Percentiles rank a stretch among this genome's conserved stretches.
phyloP scores from a whole-genome alignment of 2,797 vertebrate species.

The Muscicapa striata region DNA sequence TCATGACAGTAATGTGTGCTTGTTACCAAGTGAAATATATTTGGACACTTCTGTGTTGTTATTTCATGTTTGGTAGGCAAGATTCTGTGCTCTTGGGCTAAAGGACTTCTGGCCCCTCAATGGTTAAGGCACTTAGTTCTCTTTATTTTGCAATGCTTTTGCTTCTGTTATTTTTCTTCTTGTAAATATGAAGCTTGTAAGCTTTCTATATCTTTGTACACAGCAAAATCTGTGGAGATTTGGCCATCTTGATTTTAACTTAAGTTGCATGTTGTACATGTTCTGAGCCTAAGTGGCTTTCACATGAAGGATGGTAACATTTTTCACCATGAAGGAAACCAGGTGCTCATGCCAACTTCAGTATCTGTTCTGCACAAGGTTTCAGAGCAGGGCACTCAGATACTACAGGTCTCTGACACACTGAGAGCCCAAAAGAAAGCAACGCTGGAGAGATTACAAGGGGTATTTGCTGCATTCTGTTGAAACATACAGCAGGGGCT shows the following conservation, averaged over 20 bases:
- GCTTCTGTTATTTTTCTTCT: not conserved
- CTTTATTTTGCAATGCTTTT: not conserved
- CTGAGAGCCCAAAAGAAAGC: not conserved
- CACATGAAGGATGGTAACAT: not conserved
- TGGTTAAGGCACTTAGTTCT: not conserved
- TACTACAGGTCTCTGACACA: no score
- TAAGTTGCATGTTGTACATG: not conserved
- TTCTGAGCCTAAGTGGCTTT: not conserved
- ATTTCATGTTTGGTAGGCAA: not conserved
- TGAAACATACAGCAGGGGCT: not conserved
- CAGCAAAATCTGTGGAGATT: not conserved
- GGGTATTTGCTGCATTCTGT: not conserved
- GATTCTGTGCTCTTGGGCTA: not conserved
- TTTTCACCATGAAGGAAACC: not conserved
- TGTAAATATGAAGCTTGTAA: not conserved
- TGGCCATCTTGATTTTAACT: not conserved
- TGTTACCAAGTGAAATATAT: not conserved
- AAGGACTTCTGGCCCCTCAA: not conserved
- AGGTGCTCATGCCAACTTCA: not conserved
- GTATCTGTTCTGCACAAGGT: not conserved
- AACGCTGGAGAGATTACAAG: not conserved
- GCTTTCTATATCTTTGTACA: not conserved
- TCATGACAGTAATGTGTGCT: not conserved
- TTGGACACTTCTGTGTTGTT: not conserved
- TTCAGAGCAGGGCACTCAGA: not conserved